Percentiles rank a stretch among this genome's conserved stretches.
These are phyloP conservation scores for Synanthedon andrenaeformis DNA, from an alignment of 2,888 invertebrate species.

Conservation along the genomic window DNA sequence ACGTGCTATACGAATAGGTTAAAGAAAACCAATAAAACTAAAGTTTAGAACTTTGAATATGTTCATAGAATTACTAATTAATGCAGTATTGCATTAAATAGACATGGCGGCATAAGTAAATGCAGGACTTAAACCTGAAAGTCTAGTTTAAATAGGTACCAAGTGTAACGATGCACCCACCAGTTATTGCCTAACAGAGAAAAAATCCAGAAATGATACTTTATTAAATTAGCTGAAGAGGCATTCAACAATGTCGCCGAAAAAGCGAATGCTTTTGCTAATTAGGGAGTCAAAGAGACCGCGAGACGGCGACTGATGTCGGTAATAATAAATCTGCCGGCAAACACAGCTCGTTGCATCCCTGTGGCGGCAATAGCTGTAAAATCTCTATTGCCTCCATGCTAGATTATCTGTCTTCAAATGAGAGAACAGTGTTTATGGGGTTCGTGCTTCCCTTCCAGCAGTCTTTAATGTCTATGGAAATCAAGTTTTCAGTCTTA, in stretches of 20 bases:
- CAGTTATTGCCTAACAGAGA: slow-evolving; percentile 15
- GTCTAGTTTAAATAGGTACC: background rate
- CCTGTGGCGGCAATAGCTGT: slow-evolving; percentile 14
- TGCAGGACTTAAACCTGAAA: background rate
- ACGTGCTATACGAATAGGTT: no score
- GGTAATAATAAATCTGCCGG: slow-evolving; percentile 21
- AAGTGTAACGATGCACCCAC: slow-evolving; percentile 16
- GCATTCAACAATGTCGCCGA: background rate
- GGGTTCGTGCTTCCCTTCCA: background rate
- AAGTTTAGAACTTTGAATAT: no score
- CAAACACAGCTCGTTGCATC: slow-evolving; percentile 12
- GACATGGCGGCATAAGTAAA: background rate
- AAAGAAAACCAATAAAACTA: no score
- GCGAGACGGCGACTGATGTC: slow-evolving; percentile 25
- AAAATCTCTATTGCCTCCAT: slow-evolving; percentile 23
- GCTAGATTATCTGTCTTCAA: slow-evolving; percentile 27
- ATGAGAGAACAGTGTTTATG: slow-evolving; percentile 27
- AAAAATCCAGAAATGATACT: background rate
- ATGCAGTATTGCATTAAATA: background rate
- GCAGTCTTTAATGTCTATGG: no score
- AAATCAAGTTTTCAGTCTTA: no score
- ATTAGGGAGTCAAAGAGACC: slow-evolving; percentile 40
- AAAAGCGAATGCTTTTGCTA: slow-evolving; percentile 13
- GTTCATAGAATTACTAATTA: no score
- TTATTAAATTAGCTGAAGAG: background rate